Conservation (phyloP, 2,888 invertebrate genomes). For the Rhagium mordax region DNA sequence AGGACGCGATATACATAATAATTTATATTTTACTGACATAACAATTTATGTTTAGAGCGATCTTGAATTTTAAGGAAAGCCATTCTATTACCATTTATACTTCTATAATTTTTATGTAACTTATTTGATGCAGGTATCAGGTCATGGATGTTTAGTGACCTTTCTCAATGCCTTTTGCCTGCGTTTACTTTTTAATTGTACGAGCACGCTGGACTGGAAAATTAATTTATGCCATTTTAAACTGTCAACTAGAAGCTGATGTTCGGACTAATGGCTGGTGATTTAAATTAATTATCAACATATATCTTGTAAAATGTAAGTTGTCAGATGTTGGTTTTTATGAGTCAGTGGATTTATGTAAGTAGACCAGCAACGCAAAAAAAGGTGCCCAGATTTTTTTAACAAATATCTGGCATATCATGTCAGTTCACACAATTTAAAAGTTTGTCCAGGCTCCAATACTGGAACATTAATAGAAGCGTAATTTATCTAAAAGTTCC, state of each 20-base stretch:
- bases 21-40: neutral
- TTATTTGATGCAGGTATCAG: slow-evolving; percentile 10
- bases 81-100: neutral
- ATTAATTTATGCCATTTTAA: neutral
- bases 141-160: slow-evolving; percentile 14
- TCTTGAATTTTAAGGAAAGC: neutral
- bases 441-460: too few species aligned
- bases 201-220: neutral
- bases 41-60: neutral
- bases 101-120: neutral
- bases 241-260: neutral
- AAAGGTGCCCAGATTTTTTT: too few species aligned
- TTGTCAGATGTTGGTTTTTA: neutral
- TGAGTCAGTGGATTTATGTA: neutral
- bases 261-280: neutral
- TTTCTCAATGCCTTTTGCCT: neutral
- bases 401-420: too few species aligned
- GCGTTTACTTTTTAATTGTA: neutral
- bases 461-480: too few species aligned
- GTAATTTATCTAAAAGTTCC: too few species aligned
- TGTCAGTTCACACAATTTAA: too few species aligned
- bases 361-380: too few species aligned
- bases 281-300: neutral
- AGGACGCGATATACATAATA: neutral
- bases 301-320: neutral